Evolutionary conservation across 2,113 vertebrate species (phyloP), one percentile per base, ranked within the genome.

Genomic region (Mormyrus iriodes): DNA sequence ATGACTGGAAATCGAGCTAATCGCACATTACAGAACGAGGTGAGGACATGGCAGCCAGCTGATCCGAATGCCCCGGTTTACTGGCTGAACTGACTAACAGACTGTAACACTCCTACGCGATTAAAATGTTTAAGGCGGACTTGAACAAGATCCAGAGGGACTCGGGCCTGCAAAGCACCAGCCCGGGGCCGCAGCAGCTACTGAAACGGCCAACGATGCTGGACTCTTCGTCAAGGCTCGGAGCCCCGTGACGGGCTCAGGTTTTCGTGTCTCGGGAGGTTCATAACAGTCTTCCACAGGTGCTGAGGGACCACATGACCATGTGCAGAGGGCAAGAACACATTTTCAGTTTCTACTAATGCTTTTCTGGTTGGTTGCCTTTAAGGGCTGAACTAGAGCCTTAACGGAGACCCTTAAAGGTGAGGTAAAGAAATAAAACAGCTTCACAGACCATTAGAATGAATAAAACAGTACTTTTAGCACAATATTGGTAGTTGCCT

Each of bases 391-490:
- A 35, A 39, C 17, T 65, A 61, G 58, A 58, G 17, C 21, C 85
- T 52, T 52, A 31, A 27, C 51, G 19, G 39, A 87, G 19, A 65
- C 31, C 86, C 86, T 61, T 55, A 55, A 44, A 87, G 35, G 51
- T 61, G 39, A 87, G 55, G 86, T 61, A 61, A 87, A n/a, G 21
- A n/a, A 87, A 39, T 65, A 61, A 42, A 44, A 61, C 86, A 55
- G 35, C 13, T 58, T 87, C 39, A 61, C n/a, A 27, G 53, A 61
- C 39, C 53, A 61, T 24, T 87, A 39, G 39, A 61, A 86, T 86
- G 85, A 87, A 87, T 19, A 65, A 9, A 87, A 61, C 55, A 87
- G 86, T 87, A 87, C 52, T 44, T 21, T 87, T 87, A 87, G 52
- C 86, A n/a, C 35, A 87, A 19, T 27, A 86, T n/a, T 27, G 48